A percentile compares a stretch with the other conserved stretches of the same genome.
These are phyloP conservation scores for Cephonodes hylas DNA, from an alignment of 2,888 invertebrate genomes.

Conservation along the genomic window DNA sequence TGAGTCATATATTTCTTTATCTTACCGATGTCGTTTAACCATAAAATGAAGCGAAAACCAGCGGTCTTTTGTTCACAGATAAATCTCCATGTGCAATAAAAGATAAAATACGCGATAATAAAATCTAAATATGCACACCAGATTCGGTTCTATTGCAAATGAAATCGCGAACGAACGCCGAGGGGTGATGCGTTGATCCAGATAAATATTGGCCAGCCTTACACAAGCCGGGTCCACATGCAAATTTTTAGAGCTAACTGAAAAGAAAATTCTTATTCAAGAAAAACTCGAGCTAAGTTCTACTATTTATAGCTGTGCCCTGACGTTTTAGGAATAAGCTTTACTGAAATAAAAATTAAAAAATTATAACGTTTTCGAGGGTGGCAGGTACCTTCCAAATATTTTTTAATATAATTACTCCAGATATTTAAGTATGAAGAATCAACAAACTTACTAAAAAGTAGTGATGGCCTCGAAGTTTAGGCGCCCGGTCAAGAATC, in stretches of 20 bases:
- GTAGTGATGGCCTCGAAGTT: no score
- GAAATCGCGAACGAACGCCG: conserved; percentile 14
- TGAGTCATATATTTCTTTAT: no score
- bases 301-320: background rate
- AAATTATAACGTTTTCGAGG: no score
- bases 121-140: conserved; percentile 8
- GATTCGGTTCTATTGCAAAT: conserved; percentile 8
- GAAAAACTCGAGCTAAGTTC: no score
- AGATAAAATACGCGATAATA: background rate
- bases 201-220: conserved; percentile 21
- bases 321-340: background rate
- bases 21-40: no score
- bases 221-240: background rate
- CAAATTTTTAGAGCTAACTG: background rate
- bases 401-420: no score
- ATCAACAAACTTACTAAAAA: no score
- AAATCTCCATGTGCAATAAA: background rate
- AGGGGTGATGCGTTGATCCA: conserved; percentile 27
- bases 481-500: no score
- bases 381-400: no score
- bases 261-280: background rate
- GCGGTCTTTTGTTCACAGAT: background rate
- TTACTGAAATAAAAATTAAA: no score
- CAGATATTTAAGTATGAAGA: no score
- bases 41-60: background rate